Conservation (phyloP, 2,797 vertebrate genomes). For the Molothrus aeneus region DNA sequence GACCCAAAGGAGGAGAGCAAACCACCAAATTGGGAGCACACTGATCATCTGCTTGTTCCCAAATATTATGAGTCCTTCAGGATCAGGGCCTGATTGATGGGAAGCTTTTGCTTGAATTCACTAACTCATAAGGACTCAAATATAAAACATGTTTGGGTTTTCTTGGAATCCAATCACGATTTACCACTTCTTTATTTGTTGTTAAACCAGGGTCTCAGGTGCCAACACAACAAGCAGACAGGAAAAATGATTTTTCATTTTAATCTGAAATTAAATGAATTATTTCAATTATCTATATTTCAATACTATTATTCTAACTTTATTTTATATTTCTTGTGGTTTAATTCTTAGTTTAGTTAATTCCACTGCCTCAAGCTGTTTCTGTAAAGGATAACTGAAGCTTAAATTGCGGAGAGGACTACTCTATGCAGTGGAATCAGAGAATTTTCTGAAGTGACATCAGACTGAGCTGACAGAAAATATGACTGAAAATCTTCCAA, state of each 20-base stretch:
- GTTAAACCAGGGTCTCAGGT: background rate
- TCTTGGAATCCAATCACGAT: background rate
- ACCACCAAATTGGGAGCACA: background rate
- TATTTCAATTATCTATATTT: background rate
- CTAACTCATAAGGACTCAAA: background rate
- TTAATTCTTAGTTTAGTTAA: background rate
- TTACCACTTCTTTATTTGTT: background rate
- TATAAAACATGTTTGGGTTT: background rate
- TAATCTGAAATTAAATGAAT: background rate
- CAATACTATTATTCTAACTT: background rate
- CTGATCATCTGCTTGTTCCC: background rate
- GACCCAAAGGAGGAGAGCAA: background rate
- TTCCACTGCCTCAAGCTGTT: background rate
- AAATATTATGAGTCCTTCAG: background rate
- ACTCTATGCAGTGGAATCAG: background rate
- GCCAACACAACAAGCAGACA: background rate
- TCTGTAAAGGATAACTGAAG: background rate
- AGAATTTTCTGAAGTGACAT: background rate
- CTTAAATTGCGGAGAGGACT: background rate
- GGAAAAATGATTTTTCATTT: background rate
- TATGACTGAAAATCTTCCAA: background rate
- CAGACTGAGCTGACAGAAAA: background rate
- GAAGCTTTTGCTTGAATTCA: background rate
- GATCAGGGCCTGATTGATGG: background rate
- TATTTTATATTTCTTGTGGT: background rate